A percentile compares a stretch with the other conserved stretches of the same genome.
Evolutionary conservation across 2,113 vertebrate species (phyloP).

Genomic region (Rhabdomys dilectus): DNA sequence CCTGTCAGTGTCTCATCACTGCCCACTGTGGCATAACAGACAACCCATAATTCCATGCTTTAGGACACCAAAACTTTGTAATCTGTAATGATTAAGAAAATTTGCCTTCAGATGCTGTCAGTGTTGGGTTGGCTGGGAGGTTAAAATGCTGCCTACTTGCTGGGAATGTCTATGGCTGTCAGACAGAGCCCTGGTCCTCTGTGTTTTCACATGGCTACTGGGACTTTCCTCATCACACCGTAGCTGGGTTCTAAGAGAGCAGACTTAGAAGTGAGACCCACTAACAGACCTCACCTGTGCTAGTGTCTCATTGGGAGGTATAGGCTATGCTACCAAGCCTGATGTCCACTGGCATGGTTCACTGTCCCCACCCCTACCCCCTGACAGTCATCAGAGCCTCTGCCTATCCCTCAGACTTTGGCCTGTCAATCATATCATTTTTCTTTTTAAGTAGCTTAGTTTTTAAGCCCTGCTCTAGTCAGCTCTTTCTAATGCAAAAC

Average conservation of each 20-base stretch:
- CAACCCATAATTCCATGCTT: not conserved
- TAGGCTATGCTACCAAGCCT: not conserved
- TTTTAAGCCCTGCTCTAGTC: not conserved
- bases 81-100: not conserved
- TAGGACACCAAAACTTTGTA: not conserved
- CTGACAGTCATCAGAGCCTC: not conserved
- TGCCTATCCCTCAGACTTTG: not conserved
- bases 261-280: not conserved
- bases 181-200: not conserved
- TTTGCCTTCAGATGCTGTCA: not conserved
- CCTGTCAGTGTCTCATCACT: not conserved
- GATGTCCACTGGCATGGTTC: not conserved
- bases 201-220: not conserved
- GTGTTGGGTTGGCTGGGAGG: not conserved
- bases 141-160: not conserved
- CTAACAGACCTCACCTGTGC: not conserved
- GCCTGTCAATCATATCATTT: not conserved
- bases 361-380: too few relatives aligned
- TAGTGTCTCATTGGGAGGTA: not conserved
- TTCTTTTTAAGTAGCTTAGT: not conserved
- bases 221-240: not conserved
- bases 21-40: not conserved
- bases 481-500: not conserved
- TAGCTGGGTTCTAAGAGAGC: not conserved
- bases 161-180: not conserved